Conservation (phyloP, 2,797 vertebrate species). For the Intellagama lesueurii region DNA sequence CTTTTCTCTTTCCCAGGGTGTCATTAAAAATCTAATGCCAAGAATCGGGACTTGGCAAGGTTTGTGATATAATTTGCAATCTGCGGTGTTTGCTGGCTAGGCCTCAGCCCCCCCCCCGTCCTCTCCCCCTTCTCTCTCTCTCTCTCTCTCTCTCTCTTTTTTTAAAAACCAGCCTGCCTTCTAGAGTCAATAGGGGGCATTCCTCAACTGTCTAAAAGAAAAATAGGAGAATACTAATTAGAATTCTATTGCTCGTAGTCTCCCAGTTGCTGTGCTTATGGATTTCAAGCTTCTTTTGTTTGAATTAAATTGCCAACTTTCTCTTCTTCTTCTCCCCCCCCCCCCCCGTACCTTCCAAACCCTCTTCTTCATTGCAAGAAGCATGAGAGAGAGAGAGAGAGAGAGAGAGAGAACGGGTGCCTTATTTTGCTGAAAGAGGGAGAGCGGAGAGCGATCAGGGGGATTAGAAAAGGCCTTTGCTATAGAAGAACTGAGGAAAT, state of each 20-base stretch:
- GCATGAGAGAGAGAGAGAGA: constrained; percentile 55
- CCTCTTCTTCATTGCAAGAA: constrained; percentile 73
- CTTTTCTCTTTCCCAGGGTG: constrained; percentile 81
- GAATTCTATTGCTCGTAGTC: constrained; percentile 87
- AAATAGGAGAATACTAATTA: constrained; percentile 96
- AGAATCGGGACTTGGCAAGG: constrained; percentile 88
- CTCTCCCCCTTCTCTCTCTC: fast-evolving
- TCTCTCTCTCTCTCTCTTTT: constrained; percentile 40
- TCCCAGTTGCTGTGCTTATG: constrained; percentile 83
- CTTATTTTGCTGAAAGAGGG: constrained; percentile 79
- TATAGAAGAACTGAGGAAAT: constrained; percentile 75
- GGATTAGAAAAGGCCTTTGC: constrained; percentile 64
- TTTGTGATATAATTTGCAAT: constrained; percentile 94
- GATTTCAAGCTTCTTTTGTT: constrained; percentile 89
- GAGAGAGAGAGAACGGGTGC: constrained; percentile 67
- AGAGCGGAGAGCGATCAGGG: constrained; percentile 56
- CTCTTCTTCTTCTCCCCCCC: constrained; percentile 55
- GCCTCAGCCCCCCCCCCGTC: constrained; percentile 74
- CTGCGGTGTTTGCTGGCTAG: constrained; percentile 86
- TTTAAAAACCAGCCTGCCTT: constrained; percentile 88
- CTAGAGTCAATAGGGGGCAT: constrained; percentile 99
- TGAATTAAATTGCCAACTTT: constrained; percentile 88
- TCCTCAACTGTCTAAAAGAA: constrained; percentile 98
- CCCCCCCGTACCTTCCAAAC: constrained; percentile 11
- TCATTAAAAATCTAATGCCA: constrained; percentile 90